Base-by-base conservation (phyloP, 1,140 invertebrate genomes). In the Ceratina japonica region DNA sequence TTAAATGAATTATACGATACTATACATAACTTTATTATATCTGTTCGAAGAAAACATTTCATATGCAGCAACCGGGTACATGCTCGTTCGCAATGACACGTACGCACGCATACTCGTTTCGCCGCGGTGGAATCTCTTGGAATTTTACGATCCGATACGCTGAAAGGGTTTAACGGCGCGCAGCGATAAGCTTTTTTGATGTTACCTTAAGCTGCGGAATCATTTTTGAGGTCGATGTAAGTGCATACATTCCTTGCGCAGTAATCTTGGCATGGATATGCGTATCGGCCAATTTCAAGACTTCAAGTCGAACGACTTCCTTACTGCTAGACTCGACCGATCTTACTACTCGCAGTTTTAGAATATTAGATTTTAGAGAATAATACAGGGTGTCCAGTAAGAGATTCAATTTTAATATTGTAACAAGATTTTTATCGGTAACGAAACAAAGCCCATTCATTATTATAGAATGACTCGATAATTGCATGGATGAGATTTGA, bases 241-340 rank as follows among this genome's bases (percentile, higher is more conserved):
- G 44, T 49, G 20, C 4, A 15, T 18, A 0, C 7, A 20, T 51
- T 13, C 18, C 24, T 16, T 2, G 24, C 10, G 58, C n/a, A 63
- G 13, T 13, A 44, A 59, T 44, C 31, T 20, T 0, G 18, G 27
- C 27, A 15, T 3, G 58, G 15, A 56, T 56, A 18, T 10, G 5
- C 52, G 58, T 22, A 44, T 44, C 68, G 37, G 44, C 51, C 51
- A 31, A 70, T 70, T 70, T 70, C 68, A 72, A n/a, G 62, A 72
- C 72, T 71, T 54, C 20, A 15, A 24, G 44, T 44, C 7, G 58
- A 56, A 78, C 31, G 59, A 78, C 75, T 78, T 78, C 75, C 75
- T 78, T 78, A 78, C 27, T 72, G 31, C 27, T 62, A 37, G 49
- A 22, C 22, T 22, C 68, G 56, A 20, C 18, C 18, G 22, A n/a